A percentile compares a stretch with the other conserved stretches of the same genome.
phyloP scores from a whole-genome alignment of 1,140 invertebrate species.

The Drosophila parabipectinata region DNA sequence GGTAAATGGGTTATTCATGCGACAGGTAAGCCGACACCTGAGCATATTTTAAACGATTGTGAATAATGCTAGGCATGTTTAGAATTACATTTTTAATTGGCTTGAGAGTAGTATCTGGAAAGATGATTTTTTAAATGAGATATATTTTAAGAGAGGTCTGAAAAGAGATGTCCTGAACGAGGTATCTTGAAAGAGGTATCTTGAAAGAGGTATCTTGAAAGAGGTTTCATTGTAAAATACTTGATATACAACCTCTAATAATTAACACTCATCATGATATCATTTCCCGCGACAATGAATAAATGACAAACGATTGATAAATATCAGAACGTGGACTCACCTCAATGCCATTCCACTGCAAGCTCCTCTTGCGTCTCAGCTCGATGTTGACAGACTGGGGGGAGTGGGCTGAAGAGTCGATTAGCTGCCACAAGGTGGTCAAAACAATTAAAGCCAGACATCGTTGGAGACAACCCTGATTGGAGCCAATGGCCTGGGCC shows the following conservation, averaged over 20 bases:
- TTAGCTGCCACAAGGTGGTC: slow-evolving; percentile 52
- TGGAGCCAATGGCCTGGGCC: slow-evolving; percentile 44
- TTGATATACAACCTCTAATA: not conserved
- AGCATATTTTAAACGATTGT: not conserved
- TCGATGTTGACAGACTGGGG: slow-evolving; percentile 57
- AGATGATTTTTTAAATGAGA: too few species aligned
- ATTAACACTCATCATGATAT: slow-evolving; percentile 8
- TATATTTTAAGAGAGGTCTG: not conserved
- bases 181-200: not conserved
- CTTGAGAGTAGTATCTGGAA: too few species aligned
- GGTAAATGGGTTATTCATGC: slow-evolving; percentile 40
- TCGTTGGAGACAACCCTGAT: slow-evolving; percentile 52
- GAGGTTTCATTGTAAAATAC: not conserved
- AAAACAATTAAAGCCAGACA: slow-evolving; percentile 66
- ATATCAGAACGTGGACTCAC: slow-evolving; percentile 50
- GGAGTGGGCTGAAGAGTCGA: not conserved
- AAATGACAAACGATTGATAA: slow-evolving; percentile 21
- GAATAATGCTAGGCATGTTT: not conserved
- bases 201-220: not conserved
- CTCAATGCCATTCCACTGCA: slow-evolving; percentile 74
- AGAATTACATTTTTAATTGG: too few species aligned
- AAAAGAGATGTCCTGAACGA: too few species aligned
- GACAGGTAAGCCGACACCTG: slow-evolving; percentile 23
- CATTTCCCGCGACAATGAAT: slow-evolving; percentile 9
- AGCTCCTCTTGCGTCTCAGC: slow-evolving; percentile 68